Conservation (phyloP, 1,140 invertebrate genomes). For the Lordiphosa mommai region DNA sequence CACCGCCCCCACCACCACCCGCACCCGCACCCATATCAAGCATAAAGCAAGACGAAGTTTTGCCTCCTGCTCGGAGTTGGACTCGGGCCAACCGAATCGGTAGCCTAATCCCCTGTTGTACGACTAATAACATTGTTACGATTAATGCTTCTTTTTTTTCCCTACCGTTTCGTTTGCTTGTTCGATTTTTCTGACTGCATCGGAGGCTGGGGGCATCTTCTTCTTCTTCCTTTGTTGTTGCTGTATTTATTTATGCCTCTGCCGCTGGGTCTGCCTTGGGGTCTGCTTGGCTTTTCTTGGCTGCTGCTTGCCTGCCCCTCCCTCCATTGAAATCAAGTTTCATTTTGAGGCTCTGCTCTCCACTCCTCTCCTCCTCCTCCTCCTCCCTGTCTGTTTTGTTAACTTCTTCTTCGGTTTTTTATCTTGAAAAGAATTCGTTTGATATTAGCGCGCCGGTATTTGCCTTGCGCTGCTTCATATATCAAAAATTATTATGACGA, state of each 20-base stretch:
- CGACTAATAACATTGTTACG: slow-evolving; percentile 80
- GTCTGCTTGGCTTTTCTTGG: slow-evolving; percentile 56
- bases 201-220: not conserved
- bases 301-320: slow-evolving; percentile 17
- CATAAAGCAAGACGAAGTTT: slow-evolving; percentile 30
- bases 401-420: slow-evolving; percentile 37
- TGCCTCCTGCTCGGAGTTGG: slow-evolving; percentile 16
- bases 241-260: slow-evolving; percentile 71
- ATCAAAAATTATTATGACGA: slow-evolving; percentile 80
- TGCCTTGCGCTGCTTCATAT: slow-evolving; percentile 76
- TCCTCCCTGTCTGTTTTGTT: slow-evolving; percentile 14
- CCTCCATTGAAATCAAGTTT: slow-evolving; percentile 55
- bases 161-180: slow-evolving; percentile 12
- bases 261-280: slow-evolving; percentile 22
- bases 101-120: slow-evolving; percentile 79
- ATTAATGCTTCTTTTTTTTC: slow-evolving; percentile 73
- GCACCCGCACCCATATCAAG: slow-evolving; percentile 10
- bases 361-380: slow-evolving; percentile 14
- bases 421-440: slow-evolving; percentile 79
- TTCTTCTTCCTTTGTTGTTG: slow-evolving; percentile 28
- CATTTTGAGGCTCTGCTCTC: slow-evolving; percentile 13
- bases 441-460: slow-evolving; percentile 72
- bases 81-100: slow-evolving; percentile 63
- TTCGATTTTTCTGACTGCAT: slow-evolving; percentile 25
- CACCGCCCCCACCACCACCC: slow-evolving; percentile 12